These are phyloP conservation scores for Pipistrellus pygmaeus DNA, from an alignment of 2,797 vertebrate species.

Conservation along the genomic window DNA sequence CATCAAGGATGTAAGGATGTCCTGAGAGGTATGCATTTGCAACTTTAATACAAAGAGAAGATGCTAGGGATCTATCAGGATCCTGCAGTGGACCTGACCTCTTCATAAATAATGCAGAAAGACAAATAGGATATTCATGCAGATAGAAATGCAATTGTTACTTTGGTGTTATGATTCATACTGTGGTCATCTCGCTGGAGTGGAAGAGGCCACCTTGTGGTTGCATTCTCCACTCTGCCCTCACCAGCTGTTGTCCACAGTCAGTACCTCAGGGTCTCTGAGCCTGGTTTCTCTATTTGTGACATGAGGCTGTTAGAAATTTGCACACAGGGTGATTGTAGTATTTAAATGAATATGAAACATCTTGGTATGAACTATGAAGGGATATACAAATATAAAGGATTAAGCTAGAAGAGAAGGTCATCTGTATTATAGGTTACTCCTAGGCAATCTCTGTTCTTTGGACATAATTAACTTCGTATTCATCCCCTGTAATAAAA, in stretches of 20 bases:
- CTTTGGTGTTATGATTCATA: background rate
- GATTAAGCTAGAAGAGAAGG: background rate
- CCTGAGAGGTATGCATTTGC: background rate
- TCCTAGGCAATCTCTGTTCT: background rate
- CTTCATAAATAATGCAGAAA: slow-evolving; percentile 61
- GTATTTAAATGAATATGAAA: background rate
- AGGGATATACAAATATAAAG: background rate
- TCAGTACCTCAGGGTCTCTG: background rate
- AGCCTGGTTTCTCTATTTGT: background rate
- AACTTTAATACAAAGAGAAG: slow-evolving; percentile 50
- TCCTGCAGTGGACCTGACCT: slow-evolving; percentile 45
- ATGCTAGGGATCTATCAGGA: background rate
- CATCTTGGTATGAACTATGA: background rate
- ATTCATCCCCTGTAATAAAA: background rate
- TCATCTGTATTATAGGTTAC: background rate
- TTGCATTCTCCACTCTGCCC: background rate
- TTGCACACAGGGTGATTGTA: background rate
- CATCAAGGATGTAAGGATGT: background rate
- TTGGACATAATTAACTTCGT: background rate
- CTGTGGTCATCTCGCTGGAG: background rate
- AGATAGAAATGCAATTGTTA: slow-evolving; percentile 21
- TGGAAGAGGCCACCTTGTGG: background rate
- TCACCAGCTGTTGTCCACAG: background rate
- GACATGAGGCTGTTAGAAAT: background rate
- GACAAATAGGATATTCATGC: slow-evolving; percentile 32